A percentile compares a stretch with the other conserved stretches of the same genome.
Conservation (phyloP, 2,888 invertebrate species). For the Limnephilus marmoratus region DNA sequence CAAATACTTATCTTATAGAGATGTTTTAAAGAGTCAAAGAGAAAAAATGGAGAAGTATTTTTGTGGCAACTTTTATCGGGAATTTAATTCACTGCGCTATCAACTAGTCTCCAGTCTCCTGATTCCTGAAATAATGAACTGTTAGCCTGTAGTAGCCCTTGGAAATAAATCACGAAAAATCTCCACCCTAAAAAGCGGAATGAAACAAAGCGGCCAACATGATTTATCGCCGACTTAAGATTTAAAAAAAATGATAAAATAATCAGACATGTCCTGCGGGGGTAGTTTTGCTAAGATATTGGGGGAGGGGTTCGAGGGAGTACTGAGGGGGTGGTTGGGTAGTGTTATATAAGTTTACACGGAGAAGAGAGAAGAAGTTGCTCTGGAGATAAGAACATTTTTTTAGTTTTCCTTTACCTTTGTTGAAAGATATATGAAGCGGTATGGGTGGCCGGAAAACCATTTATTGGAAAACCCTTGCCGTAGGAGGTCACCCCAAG, state of each 20-base stretch:
- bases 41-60: background rate
- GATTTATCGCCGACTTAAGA: constrained; percentile 65
- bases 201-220: constrained; percentile 63
- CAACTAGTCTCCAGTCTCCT: background rate
- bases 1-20: background rate
- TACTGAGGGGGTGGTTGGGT: background rate
- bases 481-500: no score
- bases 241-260: constrained; percentile 65
- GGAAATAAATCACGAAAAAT: constrained; percentile 62
- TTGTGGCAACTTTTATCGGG: background rate
- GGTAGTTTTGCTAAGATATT: constrained; percentile 44
- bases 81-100: constrained; percentile 22
- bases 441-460: no score
- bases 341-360: background rate
- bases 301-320: constrained; percentile 37
- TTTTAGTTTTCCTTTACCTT: background rate
- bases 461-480: no score
- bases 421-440: background rate
- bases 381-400: background rate
- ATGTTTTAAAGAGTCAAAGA: background rate
- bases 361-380: background rate
- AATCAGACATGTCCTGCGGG: constrained; percentile 61
- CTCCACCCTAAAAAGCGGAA: constrained; percentile 58
- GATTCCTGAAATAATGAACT: constrained; percentile 55
- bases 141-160: constrained; percentile 51